Evolutionary conservation across 2,797 vertebrate genomes (phyloP), one percentile per base, ranked within the genome.

Genomic region (Sebastes flavidus): DNA sequence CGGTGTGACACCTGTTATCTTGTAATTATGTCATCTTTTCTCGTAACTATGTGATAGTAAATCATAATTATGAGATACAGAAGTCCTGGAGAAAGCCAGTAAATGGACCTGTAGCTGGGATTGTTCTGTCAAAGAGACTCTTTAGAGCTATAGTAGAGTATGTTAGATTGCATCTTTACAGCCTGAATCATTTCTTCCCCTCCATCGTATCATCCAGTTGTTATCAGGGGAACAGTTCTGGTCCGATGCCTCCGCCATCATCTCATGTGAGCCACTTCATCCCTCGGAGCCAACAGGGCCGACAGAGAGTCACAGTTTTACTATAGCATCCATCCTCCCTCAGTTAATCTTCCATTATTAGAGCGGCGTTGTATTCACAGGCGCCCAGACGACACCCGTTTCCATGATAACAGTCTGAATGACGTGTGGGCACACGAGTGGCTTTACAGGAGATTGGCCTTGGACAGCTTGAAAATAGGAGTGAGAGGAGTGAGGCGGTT

Each of bases 381-480:
- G 65, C 49, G 58, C 61, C 68, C 78, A n/a, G 66, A 69, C 38
- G 24, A n/a, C 74, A 22, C 65, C 60, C 55, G 72, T 75, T 73
- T 60, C 46, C 75, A 78, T 81, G 67, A 87, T 74, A 78, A 74
- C 65, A 58, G 67, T 24, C 36, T 74, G 74, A 81, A 36, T 46
- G 73, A 67, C 6, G 68, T 22, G 73, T 73, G 63, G 81, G 74
- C 68, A 8, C 54, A 38, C 20, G 54, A 75, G 68, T 58, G 72
- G 80, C 46, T 73, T 60, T 3, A 24, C 68, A 54, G 52, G 34
- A 77, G 59, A 78, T 66, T 32, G 72, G 78, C 68, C 62, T 71
- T 42, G 65, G 69, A 81, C 61, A 55, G 59, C 32, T 65, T 69
- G 52, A 75, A 83, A 56, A 38, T 9, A 1, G 63, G 46, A 62